Conservation (phyloP, 2,113 vertebrate genomes). For the Actenoides lindsayi region DNA sequence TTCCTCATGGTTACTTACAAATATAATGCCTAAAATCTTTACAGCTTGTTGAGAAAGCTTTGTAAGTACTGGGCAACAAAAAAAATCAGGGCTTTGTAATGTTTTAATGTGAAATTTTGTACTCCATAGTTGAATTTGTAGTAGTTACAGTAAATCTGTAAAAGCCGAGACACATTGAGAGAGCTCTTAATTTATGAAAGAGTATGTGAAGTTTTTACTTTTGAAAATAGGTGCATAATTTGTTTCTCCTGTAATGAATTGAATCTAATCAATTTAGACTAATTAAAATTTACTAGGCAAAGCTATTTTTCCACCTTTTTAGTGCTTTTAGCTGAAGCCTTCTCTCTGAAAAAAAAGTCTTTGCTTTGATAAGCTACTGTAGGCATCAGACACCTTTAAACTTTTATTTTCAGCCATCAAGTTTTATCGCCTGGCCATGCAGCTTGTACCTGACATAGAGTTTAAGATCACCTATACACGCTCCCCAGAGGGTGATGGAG, state of each 20-base stretch:
- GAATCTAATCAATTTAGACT: not conserved
- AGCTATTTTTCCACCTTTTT: not conserved
- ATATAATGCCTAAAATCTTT: not conserved
- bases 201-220: not conserved
- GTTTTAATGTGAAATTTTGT: not conserved
- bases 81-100: not conserved
- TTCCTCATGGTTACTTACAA: not conserved
- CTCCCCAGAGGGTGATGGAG: conserved; percentile 86
- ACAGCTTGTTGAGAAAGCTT: not conserved
- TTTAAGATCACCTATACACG: conserved; percentile 95
- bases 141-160: not conserved
- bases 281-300: not conserved
- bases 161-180: not conserved
- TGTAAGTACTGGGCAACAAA: not conserved
- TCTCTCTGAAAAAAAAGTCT: not conserved
- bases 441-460: conserved; percentile 97
- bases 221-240: not conserved
- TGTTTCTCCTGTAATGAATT: not conserved
- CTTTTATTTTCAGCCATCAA: conserved; percentile 91
- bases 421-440: conserved; percentile 98
- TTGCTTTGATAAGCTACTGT: not conserved
- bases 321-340: not conserved
- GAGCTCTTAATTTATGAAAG: not conserved
- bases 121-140: not conserved
- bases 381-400: not conserved